Evolutionary conservation across 1,140 invertebrate genomes (phyloP).

Genomic region (Trypoxylus dichotomus): DNA sequence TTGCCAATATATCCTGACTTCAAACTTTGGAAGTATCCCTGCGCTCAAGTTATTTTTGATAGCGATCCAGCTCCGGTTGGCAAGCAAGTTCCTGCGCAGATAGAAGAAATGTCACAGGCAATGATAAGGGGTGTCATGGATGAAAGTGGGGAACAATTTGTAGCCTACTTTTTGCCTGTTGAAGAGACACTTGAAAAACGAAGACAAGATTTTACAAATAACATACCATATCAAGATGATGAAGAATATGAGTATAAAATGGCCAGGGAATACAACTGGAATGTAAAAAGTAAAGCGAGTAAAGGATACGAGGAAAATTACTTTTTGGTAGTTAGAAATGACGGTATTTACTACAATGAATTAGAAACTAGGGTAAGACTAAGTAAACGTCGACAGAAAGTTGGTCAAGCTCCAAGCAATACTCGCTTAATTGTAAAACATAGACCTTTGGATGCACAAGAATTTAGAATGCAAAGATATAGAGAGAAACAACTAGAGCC

Average conservation of each 20-base stretch:
- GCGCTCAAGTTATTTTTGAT: constrained; percentile 98
- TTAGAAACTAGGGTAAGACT: constrained; percentile 92
- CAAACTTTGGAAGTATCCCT: constrained; percentile 95
- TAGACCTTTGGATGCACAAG: constrained; percentile 80
- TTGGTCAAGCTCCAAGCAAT: constrained; percentile 72
- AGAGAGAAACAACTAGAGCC: constrained; percentile 88
- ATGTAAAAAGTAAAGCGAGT: constrained; percentile 96
- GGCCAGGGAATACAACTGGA: constrained; percentile 96
- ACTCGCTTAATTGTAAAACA: constrained; percentile 89
- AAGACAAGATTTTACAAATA: constrained; percentile 74
- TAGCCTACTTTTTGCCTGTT: constrained; percentile 96
- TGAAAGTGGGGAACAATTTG: constrained; percentile 97
- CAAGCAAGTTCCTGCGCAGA: constrained; percentile 79
- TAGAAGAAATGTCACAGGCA: constrained; percentile 98
- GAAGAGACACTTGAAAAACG: constrained; percentile 90
- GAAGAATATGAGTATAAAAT: constrained; percentile 95
- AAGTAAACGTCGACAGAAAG: constrained; percentile 84
- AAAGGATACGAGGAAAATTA: constrained; percentile 99
- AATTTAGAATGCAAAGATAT: constrained; percentile 84
- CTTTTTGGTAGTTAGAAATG: constrained; percentile 90
- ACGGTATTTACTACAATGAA: constrained; percentile 96
- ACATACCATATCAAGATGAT: constrained; percentile 85
- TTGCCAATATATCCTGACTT: constrained; percentile 94
- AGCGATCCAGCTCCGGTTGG: constrained; percentile 89
- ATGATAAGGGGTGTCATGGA: constrained; percentile 99